Base-by-base conservation (phyloP, 2,888 invertebrate species). In the Ptychoptera albimana region DNA sequence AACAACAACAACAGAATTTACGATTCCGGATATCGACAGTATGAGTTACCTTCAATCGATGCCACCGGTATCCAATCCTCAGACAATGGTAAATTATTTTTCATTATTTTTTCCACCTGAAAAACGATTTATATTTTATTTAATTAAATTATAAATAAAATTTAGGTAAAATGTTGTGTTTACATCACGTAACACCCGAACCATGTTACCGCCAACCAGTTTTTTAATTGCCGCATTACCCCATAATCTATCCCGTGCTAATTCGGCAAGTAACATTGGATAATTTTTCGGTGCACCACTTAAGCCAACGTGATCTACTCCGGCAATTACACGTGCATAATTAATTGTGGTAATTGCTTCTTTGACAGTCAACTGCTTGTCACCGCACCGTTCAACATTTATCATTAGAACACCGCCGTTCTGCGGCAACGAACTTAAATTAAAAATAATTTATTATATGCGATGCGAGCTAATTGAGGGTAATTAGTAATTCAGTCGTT, bases 381-480 rank as follows among this genome's bases (percentile, higher is more conserved):
- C 65, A 2, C 63, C 66, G 36, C 66, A 66, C 16, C 61, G 61
- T 57, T 73, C 74, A 58, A 77, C 71, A 57, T 73, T 76, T 15
- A 77, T 68, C 72, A 77, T 74, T 12, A 77, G 71, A 2, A 77
- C 67, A 13, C 77, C 77, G 37, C 73, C 72, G 53, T 77, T 77
- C 47, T 67, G 61, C 1, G 65, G 58, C 42, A 64, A 50, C 31
- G 64, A 48, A 43, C 63, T 63, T 45, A 3, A 49, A 46, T 14
- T 40, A 31, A 31, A 13, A 41, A 9, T 6, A 34, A 23, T 36
- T 43, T 8, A 5, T 36, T 11, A 15, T 15, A 32, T 32, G 9
- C 8, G 23, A 14, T 13, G 14, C 4, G 15, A 37, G 12, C 15
- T 13, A 11, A 10, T 10, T 35, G 34, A 15, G 13, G 11, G 3